Percentiles rank a stretch among this genome's conserved stretches.
phyloP scores from a whole-genome alignment of 2,797 vertebrate genomes.

The Acipenser oxyrinchus region DNA sequence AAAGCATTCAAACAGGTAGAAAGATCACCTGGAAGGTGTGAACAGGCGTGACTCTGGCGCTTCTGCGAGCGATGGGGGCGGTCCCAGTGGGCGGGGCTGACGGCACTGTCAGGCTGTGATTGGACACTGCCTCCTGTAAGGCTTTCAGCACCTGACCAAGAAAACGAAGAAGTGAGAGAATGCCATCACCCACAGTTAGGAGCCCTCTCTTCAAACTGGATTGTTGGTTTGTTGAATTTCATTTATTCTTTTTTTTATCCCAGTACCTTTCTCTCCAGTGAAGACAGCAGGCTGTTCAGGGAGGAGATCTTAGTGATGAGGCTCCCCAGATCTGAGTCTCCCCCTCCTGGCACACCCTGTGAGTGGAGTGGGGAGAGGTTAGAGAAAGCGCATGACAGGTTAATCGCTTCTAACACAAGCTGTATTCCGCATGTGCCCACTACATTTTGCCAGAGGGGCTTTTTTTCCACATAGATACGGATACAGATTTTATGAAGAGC shows the following conservation, averaged over 20 bases:
- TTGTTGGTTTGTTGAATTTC: no score
- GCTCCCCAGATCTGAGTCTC: conserved; percentile 64
- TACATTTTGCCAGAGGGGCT: no score
- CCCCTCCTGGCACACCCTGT: conserved; percentile 38
- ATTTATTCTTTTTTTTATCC: neutral
- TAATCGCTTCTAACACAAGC: no score
- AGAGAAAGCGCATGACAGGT: neutral
- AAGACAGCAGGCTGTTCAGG: conserved; percentile 69
- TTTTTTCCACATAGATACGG: no score
- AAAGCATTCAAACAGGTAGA: conserved; percentile 5
- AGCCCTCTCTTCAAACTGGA: no score
- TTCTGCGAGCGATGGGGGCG: conserved; percentile 34
- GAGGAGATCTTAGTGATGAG: conserved; percentile 68
- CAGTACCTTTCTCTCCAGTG: conserved; percentile 70
- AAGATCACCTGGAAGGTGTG: conserved; percentile 61
- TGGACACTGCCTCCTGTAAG: conserved; percentile 63
- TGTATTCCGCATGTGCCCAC: no score
- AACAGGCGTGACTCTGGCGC: conserved; percentile 41
- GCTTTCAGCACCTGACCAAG: conserved; percentile 59
- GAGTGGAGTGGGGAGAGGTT: neutral
- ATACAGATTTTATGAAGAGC: no score
- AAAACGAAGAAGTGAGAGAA: conserved; percentile 4
- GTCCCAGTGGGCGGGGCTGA: conserved; percentile 42
- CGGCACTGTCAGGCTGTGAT: conserved; percentile 62
- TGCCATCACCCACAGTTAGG: no score